Evolutionary conservation across 2,888 invertebrate genomes (phyloP), one percentile per base, ranked within the genome.

Genomic region (Macrophya alboannulata): DNA sequence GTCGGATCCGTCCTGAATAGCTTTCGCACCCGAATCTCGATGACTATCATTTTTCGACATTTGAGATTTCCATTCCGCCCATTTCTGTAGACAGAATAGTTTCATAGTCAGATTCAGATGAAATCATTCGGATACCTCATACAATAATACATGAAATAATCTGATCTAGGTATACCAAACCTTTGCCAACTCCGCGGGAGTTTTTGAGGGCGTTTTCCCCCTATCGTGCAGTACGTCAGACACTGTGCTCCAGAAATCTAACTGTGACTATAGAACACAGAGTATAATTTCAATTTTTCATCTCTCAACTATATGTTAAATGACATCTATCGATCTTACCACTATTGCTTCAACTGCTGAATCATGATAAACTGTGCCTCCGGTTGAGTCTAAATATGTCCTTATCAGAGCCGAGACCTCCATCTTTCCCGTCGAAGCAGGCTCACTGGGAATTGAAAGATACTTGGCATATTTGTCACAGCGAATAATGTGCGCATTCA

Each of bases 161-260:
- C 31, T 68, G 15, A 37, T 68, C 15, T 10, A 17, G 68, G 15
- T 68, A 15, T 31, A 3, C 62, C 25, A 9, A 40, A 76, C 77
- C 77, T 77, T 77, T 31, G 55, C 77, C 31, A 15, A 77, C 31
- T 77, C 77, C 31, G 55, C 31, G 17, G 77, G 55, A 55, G 51
- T 51, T 25, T 55, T 77, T 15, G 77, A 31, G 9, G 55, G 17
- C 25, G n/a, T 37, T 51, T 77, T 51, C 9, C 55, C 15, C 31
- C 25, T 55, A 15, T 15, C 31, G 77, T 77, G 51, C 15, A 77
- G 37, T 55, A 55, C 4, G 31, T 37, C 51, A 55, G 77, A 48
- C 8, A 77, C 21, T 17, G 9, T 55, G 6, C 21, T 51, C 77
- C 77, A 77, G 51, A 55, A 77, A 17, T 55, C 48, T 8, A 10